Base-by-base conservation (phyloP, 2,888 invertebrate species). In the Chydorus sphaericus region DNA sequence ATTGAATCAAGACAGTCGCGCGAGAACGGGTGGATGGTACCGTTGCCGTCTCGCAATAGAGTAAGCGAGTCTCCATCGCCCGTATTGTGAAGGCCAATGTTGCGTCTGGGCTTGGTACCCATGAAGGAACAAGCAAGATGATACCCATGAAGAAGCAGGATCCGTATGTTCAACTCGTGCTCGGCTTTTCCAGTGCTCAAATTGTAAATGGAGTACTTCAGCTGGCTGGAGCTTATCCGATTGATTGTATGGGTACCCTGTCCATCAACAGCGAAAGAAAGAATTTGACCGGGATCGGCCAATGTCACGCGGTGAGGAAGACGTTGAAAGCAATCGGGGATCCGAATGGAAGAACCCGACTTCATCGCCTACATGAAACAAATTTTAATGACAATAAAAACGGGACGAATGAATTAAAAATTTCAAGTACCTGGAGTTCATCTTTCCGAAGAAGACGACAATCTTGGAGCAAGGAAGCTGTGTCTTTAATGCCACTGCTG, bases 1-100 rank as follows among this genome's bases (percentile, higher is more conserved):
- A 96, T 90, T 49, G 90, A 88, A 62, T 92, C 92, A 44, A 88
- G 82, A 67, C 91, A 92, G 73, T 98, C 94, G 68, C 93, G 92
- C 16, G 89, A 85, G 62, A 98, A 75, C 1, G 97, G 96, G 73
- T 96, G 96, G 60, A 97, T 77, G 3, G 93, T 89, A 56, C 86
- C 84, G 70, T 96, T 94, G 33, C 94, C 94, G 73, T 98, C 97
- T 55, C 89, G 76, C 63, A 97, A 76, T 63, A 92, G 77, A 66
- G 89, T 79, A 26, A 91, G 85, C 54, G 85, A 83, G 66, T 88
- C 89, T 65, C 83, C 88, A 76, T 94, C 92, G 64, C 93, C 96
- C 60, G 89, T 88, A 63, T 79, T 81, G 36, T 82, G 81, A 54
- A 96, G 75, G 59, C 81, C 81, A 63, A 94, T 85, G 61, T 79